Evolutionary conservation across 1,140 invertebrate genomes (phyloP).

Genomic region (Liolophura sinensis): DNA sequence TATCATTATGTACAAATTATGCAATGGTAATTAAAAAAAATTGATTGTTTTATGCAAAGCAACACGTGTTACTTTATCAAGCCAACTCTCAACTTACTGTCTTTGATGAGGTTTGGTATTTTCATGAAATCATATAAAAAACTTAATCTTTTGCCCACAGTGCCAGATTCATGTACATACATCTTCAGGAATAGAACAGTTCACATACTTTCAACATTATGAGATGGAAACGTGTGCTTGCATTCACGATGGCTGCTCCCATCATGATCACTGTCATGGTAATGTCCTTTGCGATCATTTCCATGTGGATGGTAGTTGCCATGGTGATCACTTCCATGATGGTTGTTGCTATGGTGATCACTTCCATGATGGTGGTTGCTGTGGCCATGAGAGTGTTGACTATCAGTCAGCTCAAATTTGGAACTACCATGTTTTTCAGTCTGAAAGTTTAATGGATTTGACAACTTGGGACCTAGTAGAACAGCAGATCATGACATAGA

Average conservation of each 20-base stretch:
- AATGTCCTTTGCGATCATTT: constrained; percentile 1
- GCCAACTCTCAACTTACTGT: too few relatives aligned
- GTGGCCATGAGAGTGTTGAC: constrained; percentile 9
- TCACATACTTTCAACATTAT: neutral
- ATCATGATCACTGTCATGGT: constrained; percentile 8
- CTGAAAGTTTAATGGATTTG: too few relatives aligned
- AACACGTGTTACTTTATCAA: too few relatives aligned
- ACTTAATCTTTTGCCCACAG: neutral
- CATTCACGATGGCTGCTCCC: neutral
- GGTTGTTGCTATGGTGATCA: constrained; percentile 1
- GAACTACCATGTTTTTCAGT: too few relatives aligned
- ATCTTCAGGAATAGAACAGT: neutral
- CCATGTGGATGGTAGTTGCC: constrained; percentile 26
- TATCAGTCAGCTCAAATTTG: too few relatives aligned
- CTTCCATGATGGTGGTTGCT: neutral
- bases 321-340: constrained; percentile 12
- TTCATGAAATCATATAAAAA: neutral
- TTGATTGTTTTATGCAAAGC: too few relatives aligned
- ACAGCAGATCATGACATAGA: too few relatives aligned
- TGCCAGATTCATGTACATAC: neutral
- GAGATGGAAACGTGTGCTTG: too few relatives aligned
- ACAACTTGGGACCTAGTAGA: too few relatives aligned
- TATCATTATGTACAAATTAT: too few relatives aligned
- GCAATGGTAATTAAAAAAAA: too few relatives aligned
- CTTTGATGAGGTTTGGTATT: too few relatives aligned